Evolutionary conservation across 2,888 invertebrate genomes (phyloP), one percentile per base, ranked within the genome.

Genomic region (Drosophila monieri): DNA sequence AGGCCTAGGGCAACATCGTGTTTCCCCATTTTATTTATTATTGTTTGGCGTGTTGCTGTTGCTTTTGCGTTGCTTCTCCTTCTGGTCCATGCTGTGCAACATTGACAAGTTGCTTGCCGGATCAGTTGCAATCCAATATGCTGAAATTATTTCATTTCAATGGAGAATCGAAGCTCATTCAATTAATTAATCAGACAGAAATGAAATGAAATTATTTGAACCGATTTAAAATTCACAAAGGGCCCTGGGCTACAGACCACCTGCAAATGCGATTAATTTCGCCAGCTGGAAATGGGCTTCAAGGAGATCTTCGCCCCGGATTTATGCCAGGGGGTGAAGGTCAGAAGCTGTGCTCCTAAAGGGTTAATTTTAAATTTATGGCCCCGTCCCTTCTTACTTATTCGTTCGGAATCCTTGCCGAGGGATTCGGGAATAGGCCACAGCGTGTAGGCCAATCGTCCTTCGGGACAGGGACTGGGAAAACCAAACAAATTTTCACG

Each of bases 281-380:
- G 15, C 18, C 52, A 52, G 43, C n/a, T 43, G 18, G 43, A 9
- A 41, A 52, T 43, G 39, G 18, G 32, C 23, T 15, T 64, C 18
- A 52, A 62, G 53, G n/a, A 55, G 54, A 60, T 58, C 23, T 44
- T 41, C 6, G 9, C 47, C 52, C 30, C 27, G 32, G 66, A 47
- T 41, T 61, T 65, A 65, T 52, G 41, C 49, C 23, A 21, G 41
- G 64, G 67, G 67, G 58, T 59, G 60, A 74, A 87, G 88, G 88
- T 87, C 83, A 81, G 52, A 80, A 67, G 78, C 62, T 69, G 58
- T 66, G 85, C 84, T 66, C 74, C 85, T 61, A 86, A 88, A 78
- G 88, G 85, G 85, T 88, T 85, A 88, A 88, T 84, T 88, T 88
- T 86, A 85, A 88, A 85, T 85, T 88, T 85, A 88, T 85, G 86